phyloP scores from a whole-genome alignment of 2,797 vertebrate genomes.

The Etheostoma perlongum region DNA sequence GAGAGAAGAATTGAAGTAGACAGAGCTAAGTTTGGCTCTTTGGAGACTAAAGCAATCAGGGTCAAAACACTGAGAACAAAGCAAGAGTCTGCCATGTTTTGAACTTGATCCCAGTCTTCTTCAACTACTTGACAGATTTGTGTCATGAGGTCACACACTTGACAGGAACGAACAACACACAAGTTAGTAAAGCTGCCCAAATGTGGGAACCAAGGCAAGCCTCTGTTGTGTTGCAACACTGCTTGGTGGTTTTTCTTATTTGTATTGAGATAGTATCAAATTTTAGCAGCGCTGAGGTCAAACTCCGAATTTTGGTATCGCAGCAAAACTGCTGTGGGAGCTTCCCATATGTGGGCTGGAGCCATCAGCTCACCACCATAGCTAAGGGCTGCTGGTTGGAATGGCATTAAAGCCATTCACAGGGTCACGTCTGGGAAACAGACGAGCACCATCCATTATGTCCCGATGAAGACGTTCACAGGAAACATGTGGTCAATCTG shows the following conservation, averaged over 20 bases:
- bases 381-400: slow-evolving; percentile 58
- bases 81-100: slow-evolving; percentile 3
- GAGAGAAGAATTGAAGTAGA: neutral
- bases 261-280: slow-evolving; percentile 19
- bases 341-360: slow-evolving; percentile 51
- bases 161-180: slow-evolving; percentile 27
- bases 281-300: slow-evolving; percentile 24
- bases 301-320: slow-evolving; percentile 22
- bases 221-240: slow-evolving; percentile 15
- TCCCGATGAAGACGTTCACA: slow-evolving; percentile 57
- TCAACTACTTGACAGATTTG: slow-evolving; percentile 8
- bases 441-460: slow-evolving; percentile 59
- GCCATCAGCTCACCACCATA: slow-evolving; percentile 46
- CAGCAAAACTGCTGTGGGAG: slow-evolving; percentile 11
- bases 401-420: slow-evolving; percentile 58
- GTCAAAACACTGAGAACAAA: slow-evolving; percentile 18
- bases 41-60: neutral
- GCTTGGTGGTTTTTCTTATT: slow-evolving; percentile 16
- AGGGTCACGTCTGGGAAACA: slow-evolving; percentile 51
- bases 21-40: neutral
- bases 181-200: slow-evolving; percentile 11
- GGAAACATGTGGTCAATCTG: slow-evolving; percentile 43
- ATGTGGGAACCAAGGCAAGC: slow-evolving; percentile 12
- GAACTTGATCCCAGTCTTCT: slow-evolving; percentile 18
- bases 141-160: slow-evolving; percentile 13